Base-by-base conservation (phyloP, 2,888 invertebrate genomes). In the Agonum fuliginosum region DNA sequence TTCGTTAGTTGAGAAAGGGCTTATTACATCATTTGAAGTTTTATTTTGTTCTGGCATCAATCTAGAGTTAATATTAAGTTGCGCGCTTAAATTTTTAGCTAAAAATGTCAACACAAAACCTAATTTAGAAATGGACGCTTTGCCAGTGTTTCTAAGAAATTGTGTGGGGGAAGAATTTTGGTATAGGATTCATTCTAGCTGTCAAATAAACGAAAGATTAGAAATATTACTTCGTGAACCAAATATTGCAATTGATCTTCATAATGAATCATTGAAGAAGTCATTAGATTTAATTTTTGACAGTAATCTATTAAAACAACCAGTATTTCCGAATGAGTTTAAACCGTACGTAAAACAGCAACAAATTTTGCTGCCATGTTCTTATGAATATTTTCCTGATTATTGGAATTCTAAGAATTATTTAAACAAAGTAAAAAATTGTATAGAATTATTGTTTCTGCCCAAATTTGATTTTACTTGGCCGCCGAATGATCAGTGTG, bases 251-350 rank as follows among this genome's bases (percentile, higher is more conserved):
- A 89, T 93, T 10, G 85, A 87, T 70, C 86, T 93, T 62, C 93
- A 93, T 82, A 95, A 95, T 83, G 89, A 89, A 80, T 92, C 91
- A 20, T 88, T 95, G 19, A 88, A 89, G 62, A 90, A 90, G 81
- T 84, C 94, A 62, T 90, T 89, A 41, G 85, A 89, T 48, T 89
- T 93, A 65, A 86, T 92, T 30, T 88, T 91, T 27, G 89, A 93
- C 83, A 88, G 90, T 80, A 88, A 91, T 80, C 86, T 91, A 41
- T 88, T 88, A 5, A 89, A 91, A 79, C 90, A 91, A 80, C 88
- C 91, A 0, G 87, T 89, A 81, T 93, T 94, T 85, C 91, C 94
- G 0, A 84, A 89, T 17, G 92, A 93, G 82, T 90, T 95, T 78
- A 89, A 88, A 77, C 83, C 86, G 41, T 91, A 89, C 85, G 84